A percentile compares a stretch with the other conserved stretches of the same genome.
Evolutionary conservation across 2,797 vertebrate species (phyloP).

Genomic region (Pangasius krempfi): DNA sequence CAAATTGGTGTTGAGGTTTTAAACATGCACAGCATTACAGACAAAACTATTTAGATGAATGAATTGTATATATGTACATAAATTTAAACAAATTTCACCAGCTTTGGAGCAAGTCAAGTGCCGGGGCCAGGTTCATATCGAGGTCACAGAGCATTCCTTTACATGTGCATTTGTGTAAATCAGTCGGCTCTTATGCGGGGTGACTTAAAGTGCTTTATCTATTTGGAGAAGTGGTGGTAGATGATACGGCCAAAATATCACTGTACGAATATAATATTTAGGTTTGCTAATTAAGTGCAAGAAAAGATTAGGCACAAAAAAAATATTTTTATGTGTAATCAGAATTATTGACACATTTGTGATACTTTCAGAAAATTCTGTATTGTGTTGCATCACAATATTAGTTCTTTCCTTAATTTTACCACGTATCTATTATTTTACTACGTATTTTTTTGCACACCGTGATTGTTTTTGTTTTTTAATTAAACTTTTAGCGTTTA

Average conservation of each 20-base stretch:
- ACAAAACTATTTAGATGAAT: not conserved
- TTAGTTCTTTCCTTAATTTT: not conserved
- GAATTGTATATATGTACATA: not conserved
- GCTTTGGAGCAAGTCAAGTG: not conserved
- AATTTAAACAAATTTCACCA: not conserved
- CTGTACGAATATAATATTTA: not conserved
- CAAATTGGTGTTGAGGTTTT: not conserved
- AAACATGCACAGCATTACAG: not conserved
- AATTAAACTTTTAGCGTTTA: not conserved
- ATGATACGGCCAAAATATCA: not conserved
- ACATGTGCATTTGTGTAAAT: not conserved
- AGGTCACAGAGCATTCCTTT: conserved; percentile 6
- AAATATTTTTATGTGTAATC: not conserved
- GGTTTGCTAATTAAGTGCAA: not conserved
- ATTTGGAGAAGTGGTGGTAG: not conserved
- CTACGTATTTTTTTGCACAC: not conserved
- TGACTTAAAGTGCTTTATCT: not conserved
- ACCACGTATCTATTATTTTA: not conserved
- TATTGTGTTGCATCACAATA: not conserved
- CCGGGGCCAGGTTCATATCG: not conserved
- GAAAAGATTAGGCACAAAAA: not conserved
- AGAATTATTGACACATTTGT: not conserved
- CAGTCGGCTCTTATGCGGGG: not conserved
- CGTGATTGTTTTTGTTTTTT: not conserved
- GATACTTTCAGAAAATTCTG: not conserved